Evolutionary conservation across 2,113 vertebrate species (phyloP), one percentile per base, ranked within the genome.

Genomic region (Dromaius novaehollandiae): DNA sequence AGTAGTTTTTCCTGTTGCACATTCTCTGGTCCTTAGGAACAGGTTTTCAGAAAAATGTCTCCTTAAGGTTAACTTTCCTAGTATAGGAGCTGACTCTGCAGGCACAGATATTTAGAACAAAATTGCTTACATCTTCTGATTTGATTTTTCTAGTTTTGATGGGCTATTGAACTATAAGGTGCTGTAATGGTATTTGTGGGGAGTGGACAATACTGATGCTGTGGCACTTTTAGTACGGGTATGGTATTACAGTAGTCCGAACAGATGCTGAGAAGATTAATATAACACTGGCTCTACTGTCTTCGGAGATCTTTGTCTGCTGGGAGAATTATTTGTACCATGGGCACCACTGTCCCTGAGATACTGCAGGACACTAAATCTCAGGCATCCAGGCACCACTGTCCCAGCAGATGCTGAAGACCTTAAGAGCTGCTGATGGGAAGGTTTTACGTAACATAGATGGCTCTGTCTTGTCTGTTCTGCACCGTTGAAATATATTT

Each of bases 301-400:
- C 86, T 75, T 69, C 81, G 16, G 94, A 90, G 93, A 81, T 71
- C 83, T 70, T 73, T 40, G 92, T 92, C 96, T 96, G 96, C 92
- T 93, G 91, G 77, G 87, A 81, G 51, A 40, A 89, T 83, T 88
- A 82, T 96, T 90, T 97, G 97, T 98, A 98, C 98, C 98, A 98
- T 93, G 94, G 90, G 30, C 71, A 63, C 97, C 96, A 97, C 96
- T 98, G 97, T 98, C 97, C 92, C 98, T 84, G 24, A 95, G 95
- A 95, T 93, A 84, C 96, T 80, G 56, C 0, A 0, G 46, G 78
- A 48, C 64, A 28, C 83, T 90, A 90, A 60, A 86, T 97, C 97
- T 97, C 96, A 92, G 88, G 95, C 97, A 65, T 89, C 78, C 82
- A 88, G 88, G 82, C 95, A 92, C 96, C 66, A 73, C 97, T 98